A percentile compares a stretch with the other conserved stretches of the same genome.
Evolutionary conservation across 2,797 vertebrate genomes (phyloP).

Genomic region (Huso huso): DNA sequence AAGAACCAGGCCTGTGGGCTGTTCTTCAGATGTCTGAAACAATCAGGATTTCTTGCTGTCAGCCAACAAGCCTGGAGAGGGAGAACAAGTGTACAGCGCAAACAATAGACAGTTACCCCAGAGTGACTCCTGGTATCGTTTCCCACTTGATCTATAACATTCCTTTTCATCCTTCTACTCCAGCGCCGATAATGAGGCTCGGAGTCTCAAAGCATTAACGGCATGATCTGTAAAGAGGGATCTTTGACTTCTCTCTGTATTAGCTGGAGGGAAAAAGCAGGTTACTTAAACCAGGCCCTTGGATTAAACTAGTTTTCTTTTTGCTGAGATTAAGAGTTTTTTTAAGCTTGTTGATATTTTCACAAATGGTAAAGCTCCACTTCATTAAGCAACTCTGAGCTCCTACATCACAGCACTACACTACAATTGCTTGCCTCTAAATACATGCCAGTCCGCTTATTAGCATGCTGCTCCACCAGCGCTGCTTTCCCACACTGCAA

Average conservation of each 20-base stretch:
- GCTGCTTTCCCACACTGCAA: constrained; percentile 53
- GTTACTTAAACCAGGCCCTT: neutral
- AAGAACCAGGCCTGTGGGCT: neutral
- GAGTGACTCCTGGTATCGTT: neutral
- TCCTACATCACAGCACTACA: neutral
- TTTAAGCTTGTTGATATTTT: neutral
- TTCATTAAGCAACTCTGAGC: too few relatives aligned
- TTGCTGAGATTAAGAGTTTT: neutral
- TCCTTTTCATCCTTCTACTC: neutral
- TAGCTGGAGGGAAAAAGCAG: neutral
- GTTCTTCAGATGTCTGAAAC: neutral
- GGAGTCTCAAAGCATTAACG: neutral
- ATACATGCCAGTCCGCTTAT: constrained; percentile 37
- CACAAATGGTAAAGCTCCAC: too few relatives aligned
- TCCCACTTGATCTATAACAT: neutral
- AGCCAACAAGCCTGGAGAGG: neutral
- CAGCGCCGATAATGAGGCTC: neutral
- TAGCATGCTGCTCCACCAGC: constrained; percentile 47
- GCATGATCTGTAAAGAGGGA: neutral
- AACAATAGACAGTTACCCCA: neutral
- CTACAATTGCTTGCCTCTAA: neutral
- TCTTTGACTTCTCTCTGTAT: neutral
- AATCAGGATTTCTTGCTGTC: neutral
- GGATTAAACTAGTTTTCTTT: neutral
- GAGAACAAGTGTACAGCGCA: neutral